Evolutionary conservation across 92 coral and sea anemone species (phyloP).

Genomic region (Parazoanthus darwini): DNA sequence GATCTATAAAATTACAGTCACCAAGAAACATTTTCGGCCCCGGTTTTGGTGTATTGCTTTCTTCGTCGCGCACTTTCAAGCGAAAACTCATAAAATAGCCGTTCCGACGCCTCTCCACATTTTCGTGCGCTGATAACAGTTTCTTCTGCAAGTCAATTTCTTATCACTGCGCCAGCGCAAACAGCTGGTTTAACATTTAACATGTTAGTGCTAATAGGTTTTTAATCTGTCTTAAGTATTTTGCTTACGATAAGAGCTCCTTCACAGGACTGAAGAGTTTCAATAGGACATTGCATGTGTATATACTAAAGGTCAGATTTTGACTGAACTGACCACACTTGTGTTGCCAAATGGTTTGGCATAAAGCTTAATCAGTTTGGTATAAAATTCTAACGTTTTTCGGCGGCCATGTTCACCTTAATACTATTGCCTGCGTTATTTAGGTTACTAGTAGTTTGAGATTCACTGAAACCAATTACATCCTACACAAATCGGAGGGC

Average conservation of each 20-base stretch:
- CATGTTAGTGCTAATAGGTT: constrained; percentile 5
- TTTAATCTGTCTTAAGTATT: constrained; percentile 31
- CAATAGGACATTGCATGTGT: neutral
- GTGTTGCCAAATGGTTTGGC: neutral
- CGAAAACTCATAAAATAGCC: neutral
- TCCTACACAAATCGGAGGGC: neutral
- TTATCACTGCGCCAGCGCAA: neutral
- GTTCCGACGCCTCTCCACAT: neutral
- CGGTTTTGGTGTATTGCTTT: no score
- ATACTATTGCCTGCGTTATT: neutral
- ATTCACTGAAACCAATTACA: neutral
- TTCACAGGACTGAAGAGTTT: constrained; percentile 26
- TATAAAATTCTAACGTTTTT: neutral
- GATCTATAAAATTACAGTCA: neutral
- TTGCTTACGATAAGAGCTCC: constrained; percentile 22
- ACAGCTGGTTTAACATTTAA: constrained; percentile 41
- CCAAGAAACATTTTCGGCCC: neutral
- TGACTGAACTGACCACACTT: neutral
- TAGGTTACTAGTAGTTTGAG: neutral
- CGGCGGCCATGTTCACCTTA: no score
- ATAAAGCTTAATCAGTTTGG: neutral
- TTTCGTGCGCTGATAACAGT: neutral
- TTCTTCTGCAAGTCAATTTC: neutral
- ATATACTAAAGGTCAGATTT: neutral
- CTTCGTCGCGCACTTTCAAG: neutral